These are phyloP conservation scores for Noctua janthe DNA, from an alignment of 2,888 invertebrate genomes.

Conservation along the genomic window DNA sequence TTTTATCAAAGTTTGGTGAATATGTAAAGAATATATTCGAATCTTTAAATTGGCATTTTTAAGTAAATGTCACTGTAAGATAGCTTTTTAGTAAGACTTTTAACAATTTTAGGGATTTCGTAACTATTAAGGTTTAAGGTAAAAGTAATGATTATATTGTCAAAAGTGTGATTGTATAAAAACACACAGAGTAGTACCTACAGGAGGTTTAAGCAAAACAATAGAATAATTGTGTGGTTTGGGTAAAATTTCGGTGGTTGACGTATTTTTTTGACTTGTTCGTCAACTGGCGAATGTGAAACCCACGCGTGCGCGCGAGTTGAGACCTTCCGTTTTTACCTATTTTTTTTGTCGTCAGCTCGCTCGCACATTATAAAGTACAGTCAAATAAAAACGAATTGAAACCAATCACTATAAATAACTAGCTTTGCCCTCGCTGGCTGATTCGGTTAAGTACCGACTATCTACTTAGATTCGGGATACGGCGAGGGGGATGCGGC, in stretches of 20 bases:
- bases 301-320: no score
- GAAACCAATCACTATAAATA: no score
- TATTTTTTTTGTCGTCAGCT: no score
- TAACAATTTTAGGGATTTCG: not conserved
- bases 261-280: not conserved
- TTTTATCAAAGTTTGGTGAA: not conserved
- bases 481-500: no score
- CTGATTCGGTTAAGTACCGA: no score
- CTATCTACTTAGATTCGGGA: no score
- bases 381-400: no score
- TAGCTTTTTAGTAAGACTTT: not conserved
- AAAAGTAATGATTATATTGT: not conserved
- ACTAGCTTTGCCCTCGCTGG: no score
- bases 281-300: no score
- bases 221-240: not conserved
- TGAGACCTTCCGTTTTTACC: no score
- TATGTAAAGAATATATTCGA: not conserved
- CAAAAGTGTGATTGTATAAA: conserved; percentile 6
- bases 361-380: no score
- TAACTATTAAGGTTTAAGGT: not conserved
- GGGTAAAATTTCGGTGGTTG: not conserved
- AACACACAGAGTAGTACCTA: not conserved
- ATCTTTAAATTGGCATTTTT: not conserved
- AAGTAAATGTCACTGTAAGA: not conserved
- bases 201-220: not conserved